A percentile compares a stretch with the other conserved stretches of the same genome.
These are phyloP conservation scores for Hemicordylus capensis DNA, from an alignment of 2,113 vertebrate species.

Conservation along the genomic window DNA sequence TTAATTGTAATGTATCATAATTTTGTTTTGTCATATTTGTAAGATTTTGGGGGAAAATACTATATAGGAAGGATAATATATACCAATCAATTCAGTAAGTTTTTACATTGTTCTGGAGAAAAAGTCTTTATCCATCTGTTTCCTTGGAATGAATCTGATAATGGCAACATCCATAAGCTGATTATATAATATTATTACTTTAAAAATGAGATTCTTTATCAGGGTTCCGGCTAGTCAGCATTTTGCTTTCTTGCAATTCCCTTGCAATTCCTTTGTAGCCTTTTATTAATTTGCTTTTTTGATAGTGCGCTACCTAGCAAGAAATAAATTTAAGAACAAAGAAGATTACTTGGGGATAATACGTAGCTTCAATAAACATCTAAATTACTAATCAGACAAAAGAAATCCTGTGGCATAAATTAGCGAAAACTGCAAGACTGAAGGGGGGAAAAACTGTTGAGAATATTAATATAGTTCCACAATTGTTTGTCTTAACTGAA, in stretches of 20 bases:
- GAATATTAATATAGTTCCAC: not conserved
- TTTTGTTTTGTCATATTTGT: not conserved
- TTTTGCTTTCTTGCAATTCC: constrained; percentile 52
- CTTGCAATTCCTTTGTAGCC: constrained; percentile 43
- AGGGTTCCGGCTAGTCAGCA: constrained; percentile 30
- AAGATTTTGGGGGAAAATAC: constrained; percentile 3
- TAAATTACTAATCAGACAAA: constrained; percentile 49
- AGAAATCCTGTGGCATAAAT: constrained; percentile 37
- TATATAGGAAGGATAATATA: constrained; percentile 40
- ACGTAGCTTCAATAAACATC: constrained; percentile 20
- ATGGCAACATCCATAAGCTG: constrained; percentile 30
- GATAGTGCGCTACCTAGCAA: constrained; percentile 39
- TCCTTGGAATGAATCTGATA: constrained; percentile 35
- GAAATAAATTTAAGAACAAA: constrained; percentile 45
- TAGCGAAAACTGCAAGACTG: constrained; percentile 28
- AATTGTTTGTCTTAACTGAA: not conserved
- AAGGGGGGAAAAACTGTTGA: constrained; percentile 19
- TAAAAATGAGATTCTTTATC: constrained; percentile 17
- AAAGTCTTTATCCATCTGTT: not conserved
- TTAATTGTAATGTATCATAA: not conserved
- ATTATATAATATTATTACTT: constrained; percentile 29
- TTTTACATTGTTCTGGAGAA: constrained; percentile 13
- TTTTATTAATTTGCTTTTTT: constrained; percentile 47
- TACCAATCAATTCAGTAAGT: constrained; percentile 21
- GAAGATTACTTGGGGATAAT: constrained; percentile 39